Conservation (phyloP, 2,113 vertebrate species). For the Pontoporia blainvillei region DNA sequence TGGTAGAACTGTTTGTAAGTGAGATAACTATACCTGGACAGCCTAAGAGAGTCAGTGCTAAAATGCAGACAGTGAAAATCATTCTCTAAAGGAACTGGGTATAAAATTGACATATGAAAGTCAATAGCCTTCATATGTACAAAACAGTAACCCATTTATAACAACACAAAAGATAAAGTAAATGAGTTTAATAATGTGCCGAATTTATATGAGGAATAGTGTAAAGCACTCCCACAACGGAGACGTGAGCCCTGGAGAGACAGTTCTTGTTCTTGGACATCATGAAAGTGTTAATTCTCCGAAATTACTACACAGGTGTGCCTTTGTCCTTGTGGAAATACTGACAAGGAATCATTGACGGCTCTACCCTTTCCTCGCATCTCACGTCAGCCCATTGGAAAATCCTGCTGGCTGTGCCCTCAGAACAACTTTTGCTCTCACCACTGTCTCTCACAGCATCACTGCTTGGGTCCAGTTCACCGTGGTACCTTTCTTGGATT, state of each 20-base stretch:
- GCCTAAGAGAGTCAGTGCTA: background rate
- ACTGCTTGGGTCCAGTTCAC: too few species aligned
- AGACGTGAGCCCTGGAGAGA: background rate
- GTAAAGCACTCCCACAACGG: background rate
- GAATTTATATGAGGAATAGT: background rate
- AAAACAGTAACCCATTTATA: background rate
- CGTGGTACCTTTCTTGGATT: too few species aligned
- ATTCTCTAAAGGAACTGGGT: background rate
- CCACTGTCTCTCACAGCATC: too few species aligned
- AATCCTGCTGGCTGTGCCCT: background rate
- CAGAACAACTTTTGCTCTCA: background rate
- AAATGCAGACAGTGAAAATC: background rate
- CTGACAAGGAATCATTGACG: background rate
- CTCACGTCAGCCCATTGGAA: background rate
- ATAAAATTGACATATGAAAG: background rate
- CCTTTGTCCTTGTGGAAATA: background rate
- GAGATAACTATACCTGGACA: background rate
- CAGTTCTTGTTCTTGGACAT: background rate
- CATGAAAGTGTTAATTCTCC: background rate
- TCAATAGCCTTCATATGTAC: background rate
- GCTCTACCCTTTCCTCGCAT: background rate
- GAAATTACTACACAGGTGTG: background rate
- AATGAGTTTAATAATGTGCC: background rate
- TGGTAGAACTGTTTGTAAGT: background rate
- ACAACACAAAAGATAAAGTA: background rate